These are phyloP conservation scores for Macropodus opercularis DNA, from an alignment of 2,797 vertebrate genomes.

Conservation along the genomic window DNA sequence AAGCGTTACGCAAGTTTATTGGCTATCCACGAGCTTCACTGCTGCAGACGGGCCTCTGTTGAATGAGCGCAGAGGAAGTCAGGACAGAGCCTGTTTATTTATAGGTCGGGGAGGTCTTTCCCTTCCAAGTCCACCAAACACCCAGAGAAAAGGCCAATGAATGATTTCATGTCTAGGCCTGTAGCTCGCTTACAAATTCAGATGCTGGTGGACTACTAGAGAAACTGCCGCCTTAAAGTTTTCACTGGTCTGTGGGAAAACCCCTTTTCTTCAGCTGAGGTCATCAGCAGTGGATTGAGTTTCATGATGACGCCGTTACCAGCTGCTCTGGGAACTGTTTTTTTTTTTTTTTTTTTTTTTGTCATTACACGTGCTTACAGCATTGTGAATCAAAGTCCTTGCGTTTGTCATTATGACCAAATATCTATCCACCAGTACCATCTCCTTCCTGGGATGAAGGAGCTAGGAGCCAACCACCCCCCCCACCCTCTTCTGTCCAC, in stretches of 20 bases:
- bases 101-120: conserved; percentile 63
- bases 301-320: conserved; percentile 33
- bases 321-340: background rate
- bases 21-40: conserved; percentile 14
- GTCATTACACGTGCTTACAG: conserved; percentile 4
- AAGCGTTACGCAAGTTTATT: conserved; percentile 43
- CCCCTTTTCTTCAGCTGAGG: conserved; percentile 47
- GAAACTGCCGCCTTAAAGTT: conserved; percentile 47
- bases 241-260: conserved; percentile 51
- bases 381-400: conserved; percentile 6
- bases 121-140: conserved; percentile 49
- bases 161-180: conserved; percentile 68
- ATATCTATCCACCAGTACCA: background rate
- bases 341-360: conserved; percentile 10
- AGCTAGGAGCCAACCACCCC: no score
- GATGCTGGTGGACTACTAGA: conserved; percentile 15
- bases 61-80: conserved; percentile 62
- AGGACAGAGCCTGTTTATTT: conserved; percentile 68
- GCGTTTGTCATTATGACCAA: no score
- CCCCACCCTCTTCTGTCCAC: conserved; percentile 3
- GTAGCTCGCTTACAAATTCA: conserved; percentile 54
- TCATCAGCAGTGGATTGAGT: conserved; percentile 29
- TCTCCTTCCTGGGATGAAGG: background rate
- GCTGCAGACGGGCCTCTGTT: conserved; percentile 27
- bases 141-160: conserved; percentile 55